These are phyloP conservation scores for Tauraco erythrolophus DNA, from an alignment of 2,113 vertebrate genomes.

Conservation along the genomic window DNA sequence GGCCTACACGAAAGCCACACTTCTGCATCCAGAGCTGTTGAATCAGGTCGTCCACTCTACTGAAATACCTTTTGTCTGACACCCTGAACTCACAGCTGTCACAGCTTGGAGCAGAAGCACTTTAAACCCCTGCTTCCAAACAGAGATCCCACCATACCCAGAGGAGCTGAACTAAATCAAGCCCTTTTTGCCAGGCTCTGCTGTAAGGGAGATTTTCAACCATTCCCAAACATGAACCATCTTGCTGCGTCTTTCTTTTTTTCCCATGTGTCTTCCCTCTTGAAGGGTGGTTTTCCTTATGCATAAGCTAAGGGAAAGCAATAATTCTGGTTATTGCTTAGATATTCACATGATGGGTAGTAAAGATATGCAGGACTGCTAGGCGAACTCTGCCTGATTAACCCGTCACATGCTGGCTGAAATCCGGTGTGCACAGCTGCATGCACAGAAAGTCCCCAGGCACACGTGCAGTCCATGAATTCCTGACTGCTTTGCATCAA, in stretches of 20 bases:
- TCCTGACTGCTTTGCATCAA: neutral
- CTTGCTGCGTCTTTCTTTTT: slow-evolving; percentile 8
- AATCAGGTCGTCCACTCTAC: neutral
- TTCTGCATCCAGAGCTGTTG: neutral
- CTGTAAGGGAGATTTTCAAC: neutral
- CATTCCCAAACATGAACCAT: neutral
- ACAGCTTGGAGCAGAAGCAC: neutral
- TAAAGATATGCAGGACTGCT: neutral
- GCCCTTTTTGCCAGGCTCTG: neutral
- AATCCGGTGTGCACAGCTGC: neutral
- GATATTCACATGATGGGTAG: neutral
- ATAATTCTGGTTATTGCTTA: neutral
- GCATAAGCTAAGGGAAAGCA: neutral
- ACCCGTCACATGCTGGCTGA: neutral
- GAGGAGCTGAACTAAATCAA: neutral
- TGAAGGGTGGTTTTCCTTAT: neutral
- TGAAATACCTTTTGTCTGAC: neutral
- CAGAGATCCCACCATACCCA: neutral
- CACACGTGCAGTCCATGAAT: neutral
- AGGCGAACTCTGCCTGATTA: neutral
- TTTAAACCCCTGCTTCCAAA: neutral
- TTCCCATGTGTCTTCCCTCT: neutral
- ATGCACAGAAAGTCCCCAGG: neutral
- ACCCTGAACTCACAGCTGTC: neutral
- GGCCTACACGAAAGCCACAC: neutral